Percentiles rank a stretch among this genome's conserved stretches.
These are phyloP conservation scores for Petromus typicus DNA, from an alignment of 2,113 vertebrate species.

Conservation along the genomic window DNA sequence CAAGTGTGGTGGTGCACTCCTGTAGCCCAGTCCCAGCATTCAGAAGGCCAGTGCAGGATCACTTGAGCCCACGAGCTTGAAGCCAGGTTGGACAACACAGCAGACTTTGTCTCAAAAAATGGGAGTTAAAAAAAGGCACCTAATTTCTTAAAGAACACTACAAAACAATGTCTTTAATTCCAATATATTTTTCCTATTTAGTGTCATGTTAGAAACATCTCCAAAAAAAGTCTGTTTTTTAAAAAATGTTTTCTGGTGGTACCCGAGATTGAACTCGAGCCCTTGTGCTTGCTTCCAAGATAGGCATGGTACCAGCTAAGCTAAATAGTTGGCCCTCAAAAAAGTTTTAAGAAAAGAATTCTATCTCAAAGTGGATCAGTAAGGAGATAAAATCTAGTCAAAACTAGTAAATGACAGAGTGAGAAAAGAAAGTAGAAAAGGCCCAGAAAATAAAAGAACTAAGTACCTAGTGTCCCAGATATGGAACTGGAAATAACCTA, in stretches of 20 bases:
- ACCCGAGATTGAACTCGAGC: too few species aligned
- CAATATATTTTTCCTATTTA: constrained; percentile 36
- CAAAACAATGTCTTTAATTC: not conserved
- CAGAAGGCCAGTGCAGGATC: not conserved
- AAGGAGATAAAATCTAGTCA: constrained; percentile 29
- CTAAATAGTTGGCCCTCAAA: not conserved
- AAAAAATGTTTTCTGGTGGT: too few species aligned
- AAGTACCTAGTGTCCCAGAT: not conserved
- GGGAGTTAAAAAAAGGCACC: not conserved
- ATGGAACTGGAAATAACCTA: constrained; percentile 25
- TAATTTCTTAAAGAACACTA: constrained; percentile 43
- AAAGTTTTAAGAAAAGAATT: constrained; percentile 26
- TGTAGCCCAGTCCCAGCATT: not conserved
- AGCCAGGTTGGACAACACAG: not conserved
- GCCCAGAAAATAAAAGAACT: constrained; percentile 44
- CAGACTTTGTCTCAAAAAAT: not conserved
- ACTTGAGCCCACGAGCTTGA: not conserved
- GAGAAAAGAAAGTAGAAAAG: not conserved
- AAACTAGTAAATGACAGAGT: not conserved
- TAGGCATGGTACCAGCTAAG: too few species aligned
- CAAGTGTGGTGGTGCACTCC: not conserved
- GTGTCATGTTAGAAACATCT: constrained; percentile 32
- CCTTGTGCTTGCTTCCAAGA: too few species aligned
- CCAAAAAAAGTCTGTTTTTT: too few species aligned
- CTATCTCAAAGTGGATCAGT: constrained; percentile 10